Evolutionary conservation across 2,797 vertebrate species (phyloP).

Genomic region (Halcyon chelicuti): DNA sequence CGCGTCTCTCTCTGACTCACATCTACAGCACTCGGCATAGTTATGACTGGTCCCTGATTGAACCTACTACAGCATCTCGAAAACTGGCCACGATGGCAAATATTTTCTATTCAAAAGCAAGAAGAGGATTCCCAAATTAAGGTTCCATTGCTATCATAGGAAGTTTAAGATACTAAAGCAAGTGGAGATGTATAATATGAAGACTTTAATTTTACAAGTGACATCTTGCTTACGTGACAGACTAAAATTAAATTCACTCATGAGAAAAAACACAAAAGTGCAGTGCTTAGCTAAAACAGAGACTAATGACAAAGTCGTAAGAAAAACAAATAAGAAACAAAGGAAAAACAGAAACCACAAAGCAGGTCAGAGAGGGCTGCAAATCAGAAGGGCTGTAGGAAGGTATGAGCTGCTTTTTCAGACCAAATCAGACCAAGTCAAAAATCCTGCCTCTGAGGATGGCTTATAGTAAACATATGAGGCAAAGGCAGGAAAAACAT

Average conservation of each 20-base stretch:
- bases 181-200: background rate
- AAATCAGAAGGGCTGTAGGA: background rate
- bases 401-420: slow-evolving; percentile 11
- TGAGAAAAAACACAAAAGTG: background rate
- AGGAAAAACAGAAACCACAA: background rate
- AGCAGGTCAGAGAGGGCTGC: background rate
- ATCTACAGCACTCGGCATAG: background rate
- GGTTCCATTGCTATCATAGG: rapidly evolving
- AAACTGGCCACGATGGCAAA: background rate
- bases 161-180: background rate
- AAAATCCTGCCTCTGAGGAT: background rate
- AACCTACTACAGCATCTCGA: background rate
- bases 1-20: background rate
- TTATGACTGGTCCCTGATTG: background rate
- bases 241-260: background rate
- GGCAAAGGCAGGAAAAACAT: background rate
- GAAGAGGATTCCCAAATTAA: background rate
- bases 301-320: background rate
- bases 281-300: background rate
- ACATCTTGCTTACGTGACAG: background rate
- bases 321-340: background rate
- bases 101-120: background rate
- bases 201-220: background rate
- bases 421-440: background rate
- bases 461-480: background rate